Conservation (phyloP, 2,113 vertebrate genomes). For the Lophius piscatorius region DNA sequence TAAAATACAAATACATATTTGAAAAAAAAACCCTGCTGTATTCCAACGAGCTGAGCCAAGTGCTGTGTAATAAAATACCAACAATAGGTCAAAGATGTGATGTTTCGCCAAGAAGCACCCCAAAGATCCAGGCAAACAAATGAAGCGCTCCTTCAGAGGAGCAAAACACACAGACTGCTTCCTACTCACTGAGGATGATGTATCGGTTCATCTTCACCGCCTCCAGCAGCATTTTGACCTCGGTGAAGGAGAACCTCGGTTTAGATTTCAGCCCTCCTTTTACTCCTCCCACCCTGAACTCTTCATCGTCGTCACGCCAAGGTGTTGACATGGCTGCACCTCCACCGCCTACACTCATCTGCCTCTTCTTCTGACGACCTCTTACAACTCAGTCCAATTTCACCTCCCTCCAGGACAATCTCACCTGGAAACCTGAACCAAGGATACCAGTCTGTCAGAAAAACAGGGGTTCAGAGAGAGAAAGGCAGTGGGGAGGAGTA, state of each 20-base stretch:
- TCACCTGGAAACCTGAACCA: background rate
- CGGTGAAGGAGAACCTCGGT: conserved; percentile 65
- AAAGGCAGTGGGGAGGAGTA: background rate
- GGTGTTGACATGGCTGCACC: conserved; percentile 30
- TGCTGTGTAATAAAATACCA: no score
- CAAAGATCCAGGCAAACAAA: no score
- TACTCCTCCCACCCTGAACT: conserved; percentile 15
- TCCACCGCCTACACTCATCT: background rate
- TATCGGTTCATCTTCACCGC: conserved; percentile 71
- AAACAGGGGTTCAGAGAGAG: background rate
- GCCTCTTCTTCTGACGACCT: background rate
- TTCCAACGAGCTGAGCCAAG: no score
- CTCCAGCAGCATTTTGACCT: conserved; percentile 68
- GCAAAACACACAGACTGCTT: no score
- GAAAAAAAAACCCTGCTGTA: no score
- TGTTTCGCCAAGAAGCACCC: no score
- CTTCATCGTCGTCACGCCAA: conserved; percentile 56
- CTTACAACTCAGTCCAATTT: background rate
- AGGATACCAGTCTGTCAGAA: background rate
- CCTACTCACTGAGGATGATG: conserved; percentile 72
- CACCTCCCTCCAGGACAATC: background rate
- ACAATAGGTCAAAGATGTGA: no score
- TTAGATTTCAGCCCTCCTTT: conserved; percentile 36
- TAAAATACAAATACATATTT: no score
- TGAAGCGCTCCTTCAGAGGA: no score